These are phyloP conservation scores for Paelopatides confundens DNA, from an alignment of 53 echinoderm and acorn worm genomes.

Conservation along the genomic window DNA sequence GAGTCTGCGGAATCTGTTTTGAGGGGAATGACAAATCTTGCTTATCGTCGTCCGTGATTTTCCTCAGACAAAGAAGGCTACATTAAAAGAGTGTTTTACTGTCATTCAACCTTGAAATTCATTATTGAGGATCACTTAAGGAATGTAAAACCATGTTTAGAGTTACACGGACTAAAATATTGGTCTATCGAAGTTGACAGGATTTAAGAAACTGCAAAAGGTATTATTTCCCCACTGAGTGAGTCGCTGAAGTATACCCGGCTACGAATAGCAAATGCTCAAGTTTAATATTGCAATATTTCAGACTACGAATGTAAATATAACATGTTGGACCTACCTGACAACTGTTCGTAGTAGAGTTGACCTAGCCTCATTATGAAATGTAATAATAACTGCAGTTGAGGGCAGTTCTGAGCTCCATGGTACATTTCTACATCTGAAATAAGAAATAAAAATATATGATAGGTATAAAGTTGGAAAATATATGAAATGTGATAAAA, in stretches of 20 bases:
- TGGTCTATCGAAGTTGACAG: background rate
- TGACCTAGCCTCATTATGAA: slow-evolving; percentile 99
- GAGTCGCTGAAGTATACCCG: too few relatives aligned
- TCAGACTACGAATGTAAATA: too few relatives aligned
- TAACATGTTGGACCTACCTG: slow-evolving; percentile 66
- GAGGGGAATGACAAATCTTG: too few relatives aligned
- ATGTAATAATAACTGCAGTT: slow-evolving; percentile 96
- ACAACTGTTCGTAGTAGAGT: slow-evolving; percentile 94
- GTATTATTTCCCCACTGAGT: background rate
- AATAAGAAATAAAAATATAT: background rate
- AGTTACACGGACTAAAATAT: background rate
- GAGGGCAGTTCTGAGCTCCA: slow-evolving; percentile 67
- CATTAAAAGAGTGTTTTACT: background rate
- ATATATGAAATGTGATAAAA: too few relatives aligned
- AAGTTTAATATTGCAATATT: too few relatives aligned
- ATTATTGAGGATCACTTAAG: background rate
- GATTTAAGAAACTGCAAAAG: background rate
- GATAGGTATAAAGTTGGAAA: too few relatives aligned
- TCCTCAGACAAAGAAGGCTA: background rate
- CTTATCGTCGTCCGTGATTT: too few relatives aligned
- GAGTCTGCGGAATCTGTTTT: too few relatives aligned
- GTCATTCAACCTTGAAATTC: background rate
- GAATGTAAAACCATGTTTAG: background rate
- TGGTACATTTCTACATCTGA: slow-evolving; percentile 75
- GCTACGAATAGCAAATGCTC: too few relatives aligned